Base-by-base conservation (phyloP, 2,888 invertebrate genomes). In the Caenorhabditis auriculariae region DNA sequence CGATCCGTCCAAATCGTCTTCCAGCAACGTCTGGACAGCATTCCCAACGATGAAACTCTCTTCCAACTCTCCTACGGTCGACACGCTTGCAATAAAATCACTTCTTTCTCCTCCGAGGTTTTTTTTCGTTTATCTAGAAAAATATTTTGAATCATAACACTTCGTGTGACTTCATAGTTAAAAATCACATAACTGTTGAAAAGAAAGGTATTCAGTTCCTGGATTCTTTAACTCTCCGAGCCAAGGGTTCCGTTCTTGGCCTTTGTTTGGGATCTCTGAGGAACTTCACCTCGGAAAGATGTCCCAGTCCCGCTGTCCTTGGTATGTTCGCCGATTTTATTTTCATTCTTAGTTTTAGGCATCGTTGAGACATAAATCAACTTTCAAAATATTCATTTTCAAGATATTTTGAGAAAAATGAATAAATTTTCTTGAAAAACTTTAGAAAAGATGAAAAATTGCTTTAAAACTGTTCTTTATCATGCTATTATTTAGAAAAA, bases 141-240 rank as follows among this genome's bases (percentile, higher is more conserved):
- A n/a, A n/a, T n/a, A n/a, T n/a, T n/a, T n/a, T n/a, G n/a, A n/a
- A n/a, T n/a, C n/a, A n/a, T n/a, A n/a, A n/a, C n/a, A n/a, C n/a
- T n/a, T n/a, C n/a, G n/a, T n/a, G n/a, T n/a, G n/a, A n/a, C n/a
- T n/a, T n/a, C n/a, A n/a, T n/a, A n/a, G n/a, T n/a, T n/a, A n/a
- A n/a, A n/a, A n/a, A n/a, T n/a, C n/a, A n/a, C n/a, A n/a, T n/a
- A n/a, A n/a, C n/a, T n/a, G n/a, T n/a, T n/a, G 24, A 27, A 43
- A 43, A 17, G 7, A 9, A 43, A 27, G 19, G 0, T 17, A 12
- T 70, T 9, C 43, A 66, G 29, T 61, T 74, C 17, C 56, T 77
- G 27, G 75, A 77, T n/a, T 65, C 74, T 0, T 45, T 77, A 32
- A 73, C 76, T 1, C 54, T 71, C 43, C 65, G 71, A 42, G 68